Base-by-base conservation (phyloP, 2,113 vertebrate species). In the Mobula hypostoma region DNA sequence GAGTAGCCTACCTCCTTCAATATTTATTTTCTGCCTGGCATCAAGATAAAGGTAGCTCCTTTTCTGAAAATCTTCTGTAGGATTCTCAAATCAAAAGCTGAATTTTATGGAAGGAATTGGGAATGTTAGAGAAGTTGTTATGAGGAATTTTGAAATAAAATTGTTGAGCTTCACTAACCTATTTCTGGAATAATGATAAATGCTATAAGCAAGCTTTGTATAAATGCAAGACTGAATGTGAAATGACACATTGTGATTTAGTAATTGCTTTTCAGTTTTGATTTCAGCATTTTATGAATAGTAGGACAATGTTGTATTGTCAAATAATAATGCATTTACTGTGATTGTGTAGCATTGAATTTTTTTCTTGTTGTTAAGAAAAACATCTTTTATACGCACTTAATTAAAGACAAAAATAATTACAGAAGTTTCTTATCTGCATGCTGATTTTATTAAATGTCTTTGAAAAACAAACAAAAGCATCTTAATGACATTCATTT, bases 211-310 rank as follows among this genome's bases (percentile, higher is more conserved):
- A 93, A 15, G 90, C 40, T 93, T 72, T 93, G 24, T 93, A 21
- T 66, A 90, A 90, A 90, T n/a, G 85, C 90, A 70, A 93, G 68
- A 32, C 68, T 72, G 90, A 93, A 93, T 72, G 68, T 27, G 63
- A 72, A 93, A 93, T 74, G 68, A 93, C 36, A 74, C 90, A 93
- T 93, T 93, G 90, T 93, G 70, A 40, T 74, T 72, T 48, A 74
- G 68, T 93, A 70, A 93, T 93, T 93, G 36, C 68, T 72, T 48
- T 93, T 93, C 90, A 74, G 90, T 93, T 93, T 93, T 93, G 63
- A 93, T 93, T 93, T 93, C 66, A 48, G 36, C 36, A 93, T 19
- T 72, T 93, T 68, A 93, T 68, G 70, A 93, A 93, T 48, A 72
- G 90, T 72, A 68, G 70, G 19, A 93, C 70, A 72, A 9, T 92